Conservation (phyloP, 2,113 vertebrate species). For the Uria lomvia region DNA sequence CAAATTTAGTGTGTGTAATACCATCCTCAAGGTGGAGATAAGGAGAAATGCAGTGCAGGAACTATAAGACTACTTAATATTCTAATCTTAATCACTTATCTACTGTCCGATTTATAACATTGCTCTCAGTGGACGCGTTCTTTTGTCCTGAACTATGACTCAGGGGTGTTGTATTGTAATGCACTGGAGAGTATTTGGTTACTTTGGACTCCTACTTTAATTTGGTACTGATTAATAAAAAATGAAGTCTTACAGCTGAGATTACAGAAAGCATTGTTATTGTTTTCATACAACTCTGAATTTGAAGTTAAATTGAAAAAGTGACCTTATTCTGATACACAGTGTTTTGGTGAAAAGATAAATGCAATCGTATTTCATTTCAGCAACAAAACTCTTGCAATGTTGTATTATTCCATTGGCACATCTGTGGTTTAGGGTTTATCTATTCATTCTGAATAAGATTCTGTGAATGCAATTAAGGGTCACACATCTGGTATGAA, state of each 20-base stretch:
- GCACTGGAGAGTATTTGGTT: neutral
- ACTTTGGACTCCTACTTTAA: neutral
- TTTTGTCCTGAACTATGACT: neutral
- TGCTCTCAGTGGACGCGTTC: neutral
- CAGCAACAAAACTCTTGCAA: constrained; percentile 19
- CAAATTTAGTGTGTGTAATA: neutral
- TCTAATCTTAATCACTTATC: constrained; percentile 18
- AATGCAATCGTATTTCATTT: neutral
- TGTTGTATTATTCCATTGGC: constrained; percentile 8
- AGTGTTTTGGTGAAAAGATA: constrained; percentile 1
- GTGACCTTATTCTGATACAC: neutral
- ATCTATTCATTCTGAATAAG: constrained; percentile 25
- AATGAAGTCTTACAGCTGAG: constrained; percentile 4
- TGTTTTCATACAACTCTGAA: constrained; percentile 29
- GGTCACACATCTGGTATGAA: neutral
- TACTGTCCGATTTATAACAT: neutral
- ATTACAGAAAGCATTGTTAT: constrained; percentile 4
- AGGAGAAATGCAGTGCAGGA: neutral
- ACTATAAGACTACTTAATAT: constrained; percentile 2
- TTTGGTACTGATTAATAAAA: constrained; percentile 11
- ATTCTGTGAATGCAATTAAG: constrained; percentile 48
- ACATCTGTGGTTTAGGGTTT: constrained; percentile 6
- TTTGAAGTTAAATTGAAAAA: constrained; percentile 33
- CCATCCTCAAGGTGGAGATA: constrained; percentile 7
- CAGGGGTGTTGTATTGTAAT: neutral